phyloP scores from a whole-genome alignment of 1,140 invertebrate species.

The Lanistes nyassanus region DNA sequence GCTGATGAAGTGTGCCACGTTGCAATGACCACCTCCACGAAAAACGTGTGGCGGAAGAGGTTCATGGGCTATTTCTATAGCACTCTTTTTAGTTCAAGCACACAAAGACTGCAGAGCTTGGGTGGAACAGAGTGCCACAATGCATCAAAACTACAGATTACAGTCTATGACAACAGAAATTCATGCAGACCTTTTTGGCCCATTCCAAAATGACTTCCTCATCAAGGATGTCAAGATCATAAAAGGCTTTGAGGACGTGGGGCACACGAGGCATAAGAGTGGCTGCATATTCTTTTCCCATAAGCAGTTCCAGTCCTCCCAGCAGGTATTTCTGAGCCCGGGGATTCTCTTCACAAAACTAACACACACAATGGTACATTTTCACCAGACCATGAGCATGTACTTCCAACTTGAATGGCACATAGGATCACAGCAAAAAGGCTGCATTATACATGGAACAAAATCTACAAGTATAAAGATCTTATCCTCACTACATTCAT shows the following conservation, averaged over 20 bases:
- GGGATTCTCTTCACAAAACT: slow-evolving; percentile 88
- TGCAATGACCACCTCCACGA: not conserved
- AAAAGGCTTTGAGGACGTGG: slow-evolving; percentile 91
- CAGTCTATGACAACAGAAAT: not conserved
- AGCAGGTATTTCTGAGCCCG: slow-evolving; percentile 96
- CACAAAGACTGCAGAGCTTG: not conserved
- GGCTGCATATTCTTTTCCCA: slow-evolving; percentile 81
- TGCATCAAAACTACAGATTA: not conserved
- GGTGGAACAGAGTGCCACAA: not conserved
- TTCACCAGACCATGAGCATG: not conserved
- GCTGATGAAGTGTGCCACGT: not conserved
- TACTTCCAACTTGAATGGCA: too few relatives aligned
- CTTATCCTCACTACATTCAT: too few relatives aligned
- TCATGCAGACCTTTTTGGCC: slow-evolving; percentile 81
- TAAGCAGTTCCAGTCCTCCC: slow-evolving; percentile 93
- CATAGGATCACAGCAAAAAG: too few relatives aligned
- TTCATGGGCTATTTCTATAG: not conserved
- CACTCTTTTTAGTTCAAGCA: not conserved
- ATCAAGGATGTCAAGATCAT: slow-evolving; percentile 94
- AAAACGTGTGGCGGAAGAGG: not conserved
- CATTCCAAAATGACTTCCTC: slow-evolving; percentile 77
- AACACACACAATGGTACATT: slow-evolving; percentile 70
- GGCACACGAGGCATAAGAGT: slow-evolving; percentile 87
- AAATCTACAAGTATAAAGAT: too few relatives aligned
- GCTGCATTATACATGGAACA: too few relatives aligned